A percentile compares a stretch with the other conserved stretches of the same genome.
phyloP scores from a whole-genome alignment of 2,113 vertebrate species.

The Phocoena phocoena region DNA sequence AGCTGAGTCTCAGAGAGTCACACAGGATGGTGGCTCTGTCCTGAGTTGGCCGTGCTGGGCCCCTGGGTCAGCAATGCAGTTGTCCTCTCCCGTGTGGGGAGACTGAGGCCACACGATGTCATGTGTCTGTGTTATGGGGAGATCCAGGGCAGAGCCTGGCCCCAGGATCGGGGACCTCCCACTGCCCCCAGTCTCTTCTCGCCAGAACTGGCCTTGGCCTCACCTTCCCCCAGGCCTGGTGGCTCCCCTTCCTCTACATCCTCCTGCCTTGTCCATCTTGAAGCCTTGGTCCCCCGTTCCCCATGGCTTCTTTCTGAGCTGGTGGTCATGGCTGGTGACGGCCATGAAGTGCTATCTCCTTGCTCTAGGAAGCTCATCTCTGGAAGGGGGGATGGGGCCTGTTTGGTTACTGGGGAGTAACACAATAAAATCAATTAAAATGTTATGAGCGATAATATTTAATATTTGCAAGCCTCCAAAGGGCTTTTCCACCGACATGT shows the following conservation, averaged over 20 bases:
- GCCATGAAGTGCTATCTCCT: constrained; percentile 25
- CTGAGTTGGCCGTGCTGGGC: neutral
- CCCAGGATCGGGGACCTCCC: neutral
- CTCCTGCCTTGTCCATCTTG: constrained; percentile 49
- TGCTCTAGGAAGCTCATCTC: constrained; percentile 67
- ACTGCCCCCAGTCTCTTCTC: too few relatives aligned
- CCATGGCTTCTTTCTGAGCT: constrained; percentile 28
- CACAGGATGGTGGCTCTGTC: neutral
- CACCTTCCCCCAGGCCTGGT: constrained; percentile 34
- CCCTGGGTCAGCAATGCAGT: neutral
- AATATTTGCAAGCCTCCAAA: neutral
- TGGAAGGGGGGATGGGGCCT: constrained; percentile 30
- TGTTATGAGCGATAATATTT: neutral
- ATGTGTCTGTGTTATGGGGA: neutral
- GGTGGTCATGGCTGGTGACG: neutral
- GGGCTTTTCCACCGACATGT: neutral
- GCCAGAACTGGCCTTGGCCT: neutral
- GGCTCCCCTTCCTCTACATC: constrained; percentile 49
- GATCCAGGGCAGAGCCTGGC: neutral
- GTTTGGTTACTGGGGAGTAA: neutral
- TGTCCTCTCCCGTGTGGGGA: neutral
- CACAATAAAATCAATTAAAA: neutral
- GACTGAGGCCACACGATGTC: neutral
- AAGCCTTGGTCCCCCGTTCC: constrained; percentile 10
- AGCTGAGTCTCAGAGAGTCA: neutral